A percentile compares a stretch with the other conserved stretches of the same genome.
Conservation (phyloP, 2,888 invertebrate species). For the Electrophaes corylata region DNA sequence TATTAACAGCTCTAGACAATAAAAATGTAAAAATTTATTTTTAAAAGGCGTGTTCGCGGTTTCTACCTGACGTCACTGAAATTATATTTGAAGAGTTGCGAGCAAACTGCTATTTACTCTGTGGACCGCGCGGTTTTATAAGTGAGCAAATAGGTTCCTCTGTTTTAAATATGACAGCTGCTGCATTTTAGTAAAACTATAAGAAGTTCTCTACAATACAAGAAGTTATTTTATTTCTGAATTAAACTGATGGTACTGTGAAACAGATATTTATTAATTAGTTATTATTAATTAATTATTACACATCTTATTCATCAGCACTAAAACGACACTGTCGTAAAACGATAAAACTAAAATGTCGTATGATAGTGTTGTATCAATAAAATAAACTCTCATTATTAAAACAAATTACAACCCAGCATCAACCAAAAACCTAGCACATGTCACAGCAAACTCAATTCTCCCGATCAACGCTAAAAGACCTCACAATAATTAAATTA, state of each 20-base stretch:
- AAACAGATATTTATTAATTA: too few relatives aligned
- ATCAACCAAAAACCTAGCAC: constrained; percentile 50
- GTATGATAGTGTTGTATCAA: background rate
- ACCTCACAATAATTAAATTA: constrained; percentile 68
- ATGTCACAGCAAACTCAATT: constrained; percentile 61
- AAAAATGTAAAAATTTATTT: constrained; percentile 35
- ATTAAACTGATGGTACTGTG: too few relatives aligned
- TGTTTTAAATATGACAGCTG: background rate
- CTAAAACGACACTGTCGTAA: too few relatives aligned
- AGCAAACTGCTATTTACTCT: constrained; percentile 21
- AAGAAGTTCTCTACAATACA: too few relatives aligned
- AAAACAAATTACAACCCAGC: constrained; percentile 38
- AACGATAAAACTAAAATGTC: too few relatives aligned
- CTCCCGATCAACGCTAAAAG: constrained; percentile 68
- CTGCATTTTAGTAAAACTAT: background rate
- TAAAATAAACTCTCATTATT: background rate
- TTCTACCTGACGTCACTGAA: constrained; percentile 46
- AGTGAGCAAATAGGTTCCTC: background rate
- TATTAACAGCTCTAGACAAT: constrained; percentile 39
- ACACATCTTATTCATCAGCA: too few relatives aligned
- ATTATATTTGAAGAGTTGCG: constrained; percentile 52
- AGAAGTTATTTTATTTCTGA: too few relatives aligned
- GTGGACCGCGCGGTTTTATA: constrained; percentile 14
- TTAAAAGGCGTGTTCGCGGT: constrained; percentile 38
- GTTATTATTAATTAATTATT: too few relatives aligned